Base-by-base conservation (phyloP, 2,113 vertebrate species). In the Notarius quadriscutis region DNA sequence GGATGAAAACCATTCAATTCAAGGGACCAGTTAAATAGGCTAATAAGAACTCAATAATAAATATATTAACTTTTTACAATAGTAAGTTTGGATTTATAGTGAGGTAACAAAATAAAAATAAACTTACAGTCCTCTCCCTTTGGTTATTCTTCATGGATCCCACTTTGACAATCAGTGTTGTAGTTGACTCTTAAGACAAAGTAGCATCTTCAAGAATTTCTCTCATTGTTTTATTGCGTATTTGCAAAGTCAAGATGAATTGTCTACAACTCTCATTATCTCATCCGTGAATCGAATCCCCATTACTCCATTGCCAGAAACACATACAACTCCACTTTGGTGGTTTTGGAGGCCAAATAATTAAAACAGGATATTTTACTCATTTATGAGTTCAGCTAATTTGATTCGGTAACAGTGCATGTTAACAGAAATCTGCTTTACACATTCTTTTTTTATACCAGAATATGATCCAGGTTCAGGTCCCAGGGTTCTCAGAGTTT, bases 391-490 rank as follows among this genome's bases (percentile, higher is more conserved):
- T 94, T 94, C 92, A 93, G 90, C 93, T 95, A 92, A 94, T 94
- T 55, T 94, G 93, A 95, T 94, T 94, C 94, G 93, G 94, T 95
- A 95, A 94, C 90, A 89, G 27, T 88, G 78, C 92, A 92, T 91
- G 92, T 91, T 92, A 88, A 91, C 92, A 88, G 89, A 87, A 81
- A 87, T 14, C 12, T 63, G 41, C 20, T 41, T 41, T 72, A 50
- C 9, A 51, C 91, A 9, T 77, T 30, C 7, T 30, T 10, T 51
- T 9, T 20, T 75, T 75, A n/a, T 93, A 92, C 92, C 92, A 92
- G 91, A 89, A 15, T 93, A 91, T 94, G 93, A 94, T 41, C 91
- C 91, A 93, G 93, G 91, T 91, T 90, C 78, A 94, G 94, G 93
- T 94, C 90, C 88, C 86, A 60, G 86, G 25, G 41, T 72, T 58